Percentiles rank a stretch among this genome's conserved stretches.
Evolutionary conservation across 2,113 vertebrate species (phyloP).

Genomic region (Dendrocopos noguchii): DNA sequence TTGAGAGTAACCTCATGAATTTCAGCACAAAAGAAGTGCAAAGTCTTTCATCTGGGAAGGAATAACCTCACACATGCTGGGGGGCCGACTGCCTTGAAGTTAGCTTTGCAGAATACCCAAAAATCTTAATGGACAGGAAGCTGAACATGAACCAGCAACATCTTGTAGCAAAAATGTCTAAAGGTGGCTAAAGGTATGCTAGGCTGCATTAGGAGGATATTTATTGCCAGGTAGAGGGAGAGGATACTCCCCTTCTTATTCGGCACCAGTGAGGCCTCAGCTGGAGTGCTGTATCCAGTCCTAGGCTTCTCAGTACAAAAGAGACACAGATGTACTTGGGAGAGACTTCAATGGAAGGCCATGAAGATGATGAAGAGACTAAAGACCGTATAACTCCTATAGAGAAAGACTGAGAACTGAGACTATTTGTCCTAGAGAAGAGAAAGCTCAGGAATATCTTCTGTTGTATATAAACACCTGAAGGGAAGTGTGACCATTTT

Average conservation of each 20-base stretch:
- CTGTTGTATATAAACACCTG: background rate
- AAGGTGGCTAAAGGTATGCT: background rate
- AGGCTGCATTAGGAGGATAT: background rate
- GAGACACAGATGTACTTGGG: background rate
- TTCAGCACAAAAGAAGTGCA: background rate
- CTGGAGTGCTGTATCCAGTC: background rate
- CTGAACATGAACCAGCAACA: background rate
- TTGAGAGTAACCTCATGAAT: background rate
- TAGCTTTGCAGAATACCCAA: background rate
- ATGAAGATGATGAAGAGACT: background rate
- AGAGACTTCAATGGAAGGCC: background rate
- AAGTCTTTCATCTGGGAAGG: background rate
- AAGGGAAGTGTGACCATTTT: too few relatives aligned
- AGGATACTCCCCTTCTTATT: background rate
- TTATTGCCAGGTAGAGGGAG: background rate
- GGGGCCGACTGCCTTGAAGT: background rate
- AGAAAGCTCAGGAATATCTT: background rate
- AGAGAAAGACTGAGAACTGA: background rate
- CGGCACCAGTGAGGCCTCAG: background rate
- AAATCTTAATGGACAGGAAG: background rate
- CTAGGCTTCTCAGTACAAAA: background rate
- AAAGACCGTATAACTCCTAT: background rate
- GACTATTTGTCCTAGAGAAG: background rate
- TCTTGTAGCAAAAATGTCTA: background rate
- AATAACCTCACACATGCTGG: background rate